Conservation (phyloP, 2,797 vertebrate genomes). For the Tokudaia tokunoshimensis region DNA sequence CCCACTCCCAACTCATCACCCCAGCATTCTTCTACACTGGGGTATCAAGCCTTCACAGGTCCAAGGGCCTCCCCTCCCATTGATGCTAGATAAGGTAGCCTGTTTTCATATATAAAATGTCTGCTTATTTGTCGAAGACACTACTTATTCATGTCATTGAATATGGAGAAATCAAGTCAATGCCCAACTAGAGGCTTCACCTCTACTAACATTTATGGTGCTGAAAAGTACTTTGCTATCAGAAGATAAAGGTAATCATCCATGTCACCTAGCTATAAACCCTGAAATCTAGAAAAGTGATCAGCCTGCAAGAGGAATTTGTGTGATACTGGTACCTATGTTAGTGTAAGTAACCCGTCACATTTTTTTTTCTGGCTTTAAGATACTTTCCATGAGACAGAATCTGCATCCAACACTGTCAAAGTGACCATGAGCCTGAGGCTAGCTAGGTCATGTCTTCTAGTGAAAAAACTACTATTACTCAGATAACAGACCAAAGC, state of each 20-base stretch:
- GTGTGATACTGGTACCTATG: too few species aligned
- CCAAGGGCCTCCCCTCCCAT: too few species aligned
- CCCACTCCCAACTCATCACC: too few species aligned
- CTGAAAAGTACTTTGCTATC: not conserved
- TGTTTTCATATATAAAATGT: conserved; percentile 10
- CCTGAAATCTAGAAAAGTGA: not conserved
- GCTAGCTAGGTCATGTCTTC: not conserved
- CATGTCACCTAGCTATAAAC: not conserved
- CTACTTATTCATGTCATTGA: not conserved
- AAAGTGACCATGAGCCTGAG: not conserved
- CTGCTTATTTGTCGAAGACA: not conserved
- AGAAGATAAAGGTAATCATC: not conserved
- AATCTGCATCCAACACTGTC: not conserved
- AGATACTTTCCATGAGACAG: not conserved
- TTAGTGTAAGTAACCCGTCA: not conserved
- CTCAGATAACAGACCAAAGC: not conserved
- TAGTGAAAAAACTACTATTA: not conserved
- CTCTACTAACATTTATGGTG: not conserved
- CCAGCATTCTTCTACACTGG: too few species aligned
- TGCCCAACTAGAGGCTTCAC: not conserved
- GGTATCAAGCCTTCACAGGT: too few species aligned
- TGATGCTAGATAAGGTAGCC: not conserved
- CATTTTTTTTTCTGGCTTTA: not conserved
- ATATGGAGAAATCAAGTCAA: not conserved
- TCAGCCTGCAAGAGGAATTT: not conserved